These are phyloP conservation scores for Brevimyrus niger DNA, from an alignment of 2,113 vertebrate genomes.

Conservation along the genomic window DNA sequence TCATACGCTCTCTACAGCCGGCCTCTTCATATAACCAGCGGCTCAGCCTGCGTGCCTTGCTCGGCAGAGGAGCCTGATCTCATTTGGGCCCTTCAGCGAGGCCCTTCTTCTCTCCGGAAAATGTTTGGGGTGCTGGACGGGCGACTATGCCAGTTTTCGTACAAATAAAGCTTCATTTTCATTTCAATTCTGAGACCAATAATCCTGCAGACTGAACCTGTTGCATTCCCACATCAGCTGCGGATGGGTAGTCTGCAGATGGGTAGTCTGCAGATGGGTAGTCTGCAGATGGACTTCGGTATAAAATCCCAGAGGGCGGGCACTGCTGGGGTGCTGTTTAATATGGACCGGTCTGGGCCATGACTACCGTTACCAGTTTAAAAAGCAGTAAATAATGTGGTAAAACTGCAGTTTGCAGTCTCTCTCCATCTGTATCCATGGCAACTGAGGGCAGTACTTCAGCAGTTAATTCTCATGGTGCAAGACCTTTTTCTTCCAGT, in stretches of 20 bases:
- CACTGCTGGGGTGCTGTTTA: background rate
- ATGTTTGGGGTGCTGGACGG: background rate
- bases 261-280: background rate
- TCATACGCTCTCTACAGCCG: background rate
- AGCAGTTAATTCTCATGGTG: background rate
- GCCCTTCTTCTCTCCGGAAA: background rate
- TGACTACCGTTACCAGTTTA: background rate
- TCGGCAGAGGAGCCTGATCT: background rate
- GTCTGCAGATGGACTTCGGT: background rate
- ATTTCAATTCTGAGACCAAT: background rate
- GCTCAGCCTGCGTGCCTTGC: background rate
- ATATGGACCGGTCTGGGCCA: background rate
- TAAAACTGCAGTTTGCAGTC: background rate
- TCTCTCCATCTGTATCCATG: conserved; percentile 7
- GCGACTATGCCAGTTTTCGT: background rate
- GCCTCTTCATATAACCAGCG: background rate
- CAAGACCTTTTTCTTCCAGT: background rate
- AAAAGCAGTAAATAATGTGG: background rate
- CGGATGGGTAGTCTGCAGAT: background rate
- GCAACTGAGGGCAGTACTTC: background rate
- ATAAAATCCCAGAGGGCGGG: background rate
- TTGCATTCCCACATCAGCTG: background rate
- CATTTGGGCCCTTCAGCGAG: background rate
- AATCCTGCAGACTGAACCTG: background rate
- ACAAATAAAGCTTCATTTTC: background rate